Evolutionary conservation across 2,113 vertebrate species (phyloP).

Genomic region (Gymnogyps californianus): DNA sequence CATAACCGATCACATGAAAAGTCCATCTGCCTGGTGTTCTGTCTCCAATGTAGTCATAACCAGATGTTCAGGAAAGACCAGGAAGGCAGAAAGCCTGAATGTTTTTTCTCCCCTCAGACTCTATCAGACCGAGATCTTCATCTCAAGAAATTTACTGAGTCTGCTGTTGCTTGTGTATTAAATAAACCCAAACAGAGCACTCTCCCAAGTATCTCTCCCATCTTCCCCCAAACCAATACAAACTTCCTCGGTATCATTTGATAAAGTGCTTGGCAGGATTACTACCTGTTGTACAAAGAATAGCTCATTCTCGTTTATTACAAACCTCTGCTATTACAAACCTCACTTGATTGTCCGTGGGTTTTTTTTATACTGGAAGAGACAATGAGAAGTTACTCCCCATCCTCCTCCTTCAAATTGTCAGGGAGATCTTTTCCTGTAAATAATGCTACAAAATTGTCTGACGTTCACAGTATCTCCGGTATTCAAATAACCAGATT

Average conservation of each 20-base stretch:
- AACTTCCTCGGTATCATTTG: not conserved
- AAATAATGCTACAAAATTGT: not conserved
- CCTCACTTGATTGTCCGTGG: not conserved
- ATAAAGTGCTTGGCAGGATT: not conserved
- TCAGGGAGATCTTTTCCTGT: not conserved
- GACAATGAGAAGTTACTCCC: not conserved
- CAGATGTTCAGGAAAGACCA: not conserved
- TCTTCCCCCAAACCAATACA: not conserved
- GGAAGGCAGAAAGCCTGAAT: not conserved
- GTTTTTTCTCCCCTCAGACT: not conserved
- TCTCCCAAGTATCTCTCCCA: not conserved
- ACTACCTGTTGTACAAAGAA: not conserved
- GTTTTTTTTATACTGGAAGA: not conserved
- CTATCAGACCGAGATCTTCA: not conserved
- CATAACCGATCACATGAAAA: not conserved
- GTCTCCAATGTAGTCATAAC: not conserved
- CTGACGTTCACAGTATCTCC: not conserved
- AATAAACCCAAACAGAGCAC: not conserved
- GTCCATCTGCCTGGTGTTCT: not conserved
- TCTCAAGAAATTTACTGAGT: not conserved
- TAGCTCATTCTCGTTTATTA: not conserved
- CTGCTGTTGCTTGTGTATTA: not conserved
- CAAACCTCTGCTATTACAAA: not conserved
- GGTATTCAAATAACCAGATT: not conserved
- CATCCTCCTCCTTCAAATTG: not conserved